Base-by-base conservation (phyloP, 2,888 invertebrate genomes). In the Argyra leucocephala region DNA sequence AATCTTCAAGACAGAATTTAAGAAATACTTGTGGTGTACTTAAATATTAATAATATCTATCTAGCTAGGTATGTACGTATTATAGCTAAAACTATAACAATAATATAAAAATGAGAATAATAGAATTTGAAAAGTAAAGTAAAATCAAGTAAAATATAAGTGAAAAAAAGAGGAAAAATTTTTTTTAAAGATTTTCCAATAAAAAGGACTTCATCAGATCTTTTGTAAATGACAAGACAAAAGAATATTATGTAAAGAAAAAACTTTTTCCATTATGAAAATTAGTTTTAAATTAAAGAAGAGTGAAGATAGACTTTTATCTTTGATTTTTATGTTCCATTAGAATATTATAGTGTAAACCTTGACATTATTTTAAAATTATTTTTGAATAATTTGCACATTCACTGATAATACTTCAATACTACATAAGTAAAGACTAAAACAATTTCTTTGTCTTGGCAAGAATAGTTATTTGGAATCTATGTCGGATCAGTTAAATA, bases 221-320 rank as follows among this genome's bases (percentile, higher is more conserved):
- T 48, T 48, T 48, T 48, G 48, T 18, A 48, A n/a, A 48, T 48
- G 48, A 48, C 48, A 48, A 48, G 18, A 48, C 48, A 48, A 48
- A 48, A 48, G 48, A 48, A 31, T 48, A 3, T 3, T 18, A 3
- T 7, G 9, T 7, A 31, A 31, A 31, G n/a, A 31, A 48, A 48
- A 75, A 76, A 75, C 72, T 75, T 75, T n/a, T 74, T 75, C 74
- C 76, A 75, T 75, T 75, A 76, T 70, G 73, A 72, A 75, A 75
- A 75, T 75, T 76, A 75, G 74, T 75, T 75, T 75, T 74, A 73
- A 75, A 75, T 75, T 76, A 12, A 31, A 31, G 31, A 48, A 2
- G 12, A 12, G 12, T 18, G 48, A 48, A 18, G 18, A 48, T 31
- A 31, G 12, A 48, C 18, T 48, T 18, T 37, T 37, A 3, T 37